A percentile compares a stretch with the other conserved stretches of the same genome.
Evolutionary conservation across 2,888 invertebrate genomes (phyloP).

Genomic region (Amphipoea lucens): DNA sequence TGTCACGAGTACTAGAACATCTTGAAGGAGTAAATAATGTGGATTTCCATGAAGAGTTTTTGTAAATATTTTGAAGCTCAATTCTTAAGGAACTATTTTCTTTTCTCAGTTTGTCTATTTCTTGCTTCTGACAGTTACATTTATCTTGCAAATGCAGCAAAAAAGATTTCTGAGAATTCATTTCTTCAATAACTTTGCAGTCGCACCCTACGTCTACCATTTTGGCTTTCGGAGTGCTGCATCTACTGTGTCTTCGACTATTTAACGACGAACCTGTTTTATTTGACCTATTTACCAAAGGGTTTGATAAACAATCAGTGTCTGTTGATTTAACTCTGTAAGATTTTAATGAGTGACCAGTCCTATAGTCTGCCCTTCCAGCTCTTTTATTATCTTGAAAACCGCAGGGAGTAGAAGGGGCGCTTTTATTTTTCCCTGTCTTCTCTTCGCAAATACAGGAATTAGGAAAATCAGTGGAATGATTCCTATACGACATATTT

Average conservation of each 20-base stretch:
- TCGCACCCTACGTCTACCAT: conserved; percentile 73
- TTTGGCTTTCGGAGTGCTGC: conserved; percentile 70
- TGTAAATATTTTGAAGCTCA: conserved; percentile 76
- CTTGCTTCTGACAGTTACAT: conserved; percentile 73
- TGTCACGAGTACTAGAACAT: conserved; percentile 54
- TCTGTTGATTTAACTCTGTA: conserved; percentile 52
- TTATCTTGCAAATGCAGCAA: conserved; percentile 74
- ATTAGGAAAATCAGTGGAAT: conserved; percentile 28
- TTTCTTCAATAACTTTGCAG: conserved; percentile 64
- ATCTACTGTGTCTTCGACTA: conserved; percentile 68
- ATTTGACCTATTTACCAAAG: conserved; percentile 31
- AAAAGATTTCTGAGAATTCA: conserved; percentile 69
- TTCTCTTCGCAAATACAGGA: conserved; percentile 39
- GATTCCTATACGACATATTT: conserved; percentile 68
- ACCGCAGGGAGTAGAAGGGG: conserved; percentile 24
- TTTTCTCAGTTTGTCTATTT: conserved; percentile 76
- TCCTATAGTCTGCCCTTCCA: conserved; percentile 6
- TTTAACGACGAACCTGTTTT: conserved; percentile 20
- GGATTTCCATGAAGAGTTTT: conserved; percentile 67
- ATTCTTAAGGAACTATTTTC: conserved; percentile 79
- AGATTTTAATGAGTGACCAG: conserved; percentile 27
- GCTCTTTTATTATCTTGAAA: conserved; percentile 6
- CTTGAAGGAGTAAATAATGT: conserved; percentile 50
- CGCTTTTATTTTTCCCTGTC: conserved; percentile 2
- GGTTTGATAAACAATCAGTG: conserved; percentile 46